Evolutionary conservation across 2,113 vertebrate genomes (phyloP).

Genomic region (Drymodes brunneopygia): DNA sequence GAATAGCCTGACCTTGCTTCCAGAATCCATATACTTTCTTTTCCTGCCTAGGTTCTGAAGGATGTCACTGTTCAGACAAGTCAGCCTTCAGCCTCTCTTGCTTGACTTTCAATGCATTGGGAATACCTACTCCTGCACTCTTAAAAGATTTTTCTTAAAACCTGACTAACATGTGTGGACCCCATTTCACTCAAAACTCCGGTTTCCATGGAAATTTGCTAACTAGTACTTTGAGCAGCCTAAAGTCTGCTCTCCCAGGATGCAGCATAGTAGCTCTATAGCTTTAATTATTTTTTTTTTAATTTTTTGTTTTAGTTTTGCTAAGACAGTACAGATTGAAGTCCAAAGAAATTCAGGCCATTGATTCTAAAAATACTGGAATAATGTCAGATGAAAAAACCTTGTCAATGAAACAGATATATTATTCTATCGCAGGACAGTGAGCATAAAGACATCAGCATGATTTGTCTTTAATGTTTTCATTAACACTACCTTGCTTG

Average conservation of each 20-base stretch:
- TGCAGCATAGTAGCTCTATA: background rate
- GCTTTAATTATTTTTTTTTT: background rate
- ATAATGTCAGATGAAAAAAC: background rate
- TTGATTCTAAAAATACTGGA: background rate
- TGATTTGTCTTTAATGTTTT: background rate
- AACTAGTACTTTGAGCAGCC: background rate
- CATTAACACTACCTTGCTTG: background rate
- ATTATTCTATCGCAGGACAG: background rate
- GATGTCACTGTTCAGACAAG: background rate
- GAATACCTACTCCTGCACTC: background rate
- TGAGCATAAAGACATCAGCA: background rate
- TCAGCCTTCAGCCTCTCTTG: background rate
- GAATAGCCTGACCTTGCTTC: background rate
- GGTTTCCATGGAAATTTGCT: background rate
- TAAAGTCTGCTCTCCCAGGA: background rate
- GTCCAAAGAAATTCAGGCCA: background rate
- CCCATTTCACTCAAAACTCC: background rate
- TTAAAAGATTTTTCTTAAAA: background rate
- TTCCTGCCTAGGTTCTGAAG: background rate
- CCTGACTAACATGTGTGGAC: background rate
- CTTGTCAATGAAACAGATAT: background rate
- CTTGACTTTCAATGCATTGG: background rate
- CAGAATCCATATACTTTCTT: background rate
- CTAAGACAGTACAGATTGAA: background rate
- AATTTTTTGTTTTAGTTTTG: background rate